Evolutionary conservation across 1,140 invertebrate species (phyloP), one percentile per base, ranked within the genome.

Genomic region (Atopsyche davidsoni): DNA sequence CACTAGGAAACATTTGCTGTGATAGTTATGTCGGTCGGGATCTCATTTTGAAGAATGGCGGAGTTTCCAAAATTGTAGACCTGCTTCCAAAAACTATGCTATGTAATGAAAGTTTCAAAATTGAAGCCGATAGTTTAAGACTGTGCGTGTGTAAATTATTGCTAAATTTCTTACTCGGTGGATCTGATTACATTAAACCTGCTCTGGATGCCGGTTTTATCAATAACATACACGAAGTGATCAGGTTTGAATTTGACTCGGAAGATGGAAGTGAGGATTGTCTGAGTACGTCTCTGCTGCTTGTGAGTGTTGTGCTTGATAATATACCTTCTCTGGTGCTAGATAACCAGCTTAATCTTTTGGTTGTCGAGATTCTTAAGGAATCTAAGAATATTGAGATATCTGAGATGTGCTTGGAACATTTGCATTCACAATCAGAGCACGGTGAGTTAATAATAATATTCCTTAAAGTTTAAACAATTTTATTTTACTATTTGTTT

Each of bases 1-100:
- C 88, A 4, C 67, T 94, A 16, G 89, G 87, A 35, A 94, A 94
- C 66, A 83, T 93, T 58, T 92, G 87, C 60, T 93, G 84, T 67
- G 85, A 92, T 61, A 91, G 90, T 75, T 83, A 89, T 78, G 74
- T 73, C 58, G 77, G 77, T 18, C 75, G 82, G 48, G 75, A 78
- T 44, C 64, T 82, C 34, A 72, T 86, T 11, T 67, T 83, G 16
- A 72, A 82, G 46, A 67, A 75, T 47, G 70, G 78, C 51, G 84
- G 83, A 0, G 68, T 86, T 35, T 60, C 63, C 25, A 65, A 65
- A 18, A 62, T 83, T n/a, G 60, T 77, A 9, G 67, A 69, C 18
- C 46, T 77, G 13, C 59, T 80, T 10, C 46, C 57, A 38, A 62
- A 49, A 49, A 66, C 58, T 52, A 58, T 66, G 54, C 9, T 50